phyloP scores from a whole-genome alignment of 2,797 vertebrate genomes.

The Pseudochromis fuscus region DNA sequence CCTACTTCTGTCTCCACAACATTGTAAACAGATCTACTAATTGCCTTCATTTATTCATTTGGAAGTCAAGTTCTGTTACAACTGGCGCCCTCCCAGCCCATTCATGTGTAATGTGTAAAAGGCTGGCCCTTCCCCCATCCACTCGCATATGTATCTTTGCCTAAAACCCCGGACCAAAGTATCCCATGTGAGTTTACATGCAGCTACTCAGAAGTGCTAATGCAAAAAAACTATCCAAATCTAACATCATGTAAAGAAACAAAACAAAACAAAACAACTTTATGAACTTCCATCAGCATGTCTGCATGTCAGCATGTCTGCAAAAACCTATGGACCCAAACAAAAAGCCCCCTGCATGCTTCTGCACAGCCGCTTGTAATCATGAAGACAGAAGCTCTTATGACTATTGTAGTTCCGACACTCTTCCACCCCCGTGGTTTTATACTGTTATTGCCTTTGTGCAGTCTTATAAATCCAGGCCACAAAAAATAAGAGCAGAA shows the following conservation, averaged over 20 bases:
- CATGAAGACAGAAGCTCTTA: slow-evolving; percentile 59
- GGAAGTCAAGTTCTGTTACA: slow-evolving; percentile 81
- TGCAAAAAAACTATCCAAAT: too few relatives aligned
- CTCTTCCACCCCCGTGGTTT: slow-evolving; percentile 56
- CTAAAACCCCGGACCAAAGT: slow-evolving; percentile 47
- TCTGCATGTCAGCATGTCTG: not conserved
- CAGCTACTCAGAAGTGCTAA: not conserved
- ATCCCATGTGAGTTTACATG: slow-evolving; percentile 30
- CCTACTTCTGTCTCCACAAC: slow-evolving; percentile 83
- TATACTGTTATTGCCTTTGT: slow-evolving; percentile 68
- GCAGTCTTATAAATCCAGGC: slow-evolving; percentile 63
- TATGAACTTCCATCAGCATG: slow-evolving; percentile 19
- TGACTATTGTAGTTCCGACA: slow-evolving; percentile 63
- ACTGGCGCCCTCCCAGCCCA: slow-evolving; percentile 74
- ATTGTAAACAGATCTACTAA: slow-evolving; percentile 85
- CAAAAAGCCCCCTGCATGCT: not conserved
- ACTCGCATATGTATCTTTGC: slow-evolving; percentile 39
- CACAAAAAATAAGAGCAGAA: slow-evolving; percentile 52
- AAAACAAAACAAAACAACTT: slow-evolving; percentile 35
- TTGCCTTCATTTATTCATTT: slow-evolving; percentile 87
- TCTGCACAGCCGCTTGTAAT: slow-evolving; percentile 51
- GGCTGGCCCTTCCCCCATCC: slow-evolving; percentile 40
- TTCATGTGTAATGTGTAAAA: slow-evolving; percentile 81
- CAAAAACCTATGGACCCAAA: slow-evolving; percentile 33
- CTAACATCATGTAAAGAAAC: too few relatives aligned